Conservation (phyloP, 2,888 invertebrate genomes). For the Charanyca ferruginea region DNA sequence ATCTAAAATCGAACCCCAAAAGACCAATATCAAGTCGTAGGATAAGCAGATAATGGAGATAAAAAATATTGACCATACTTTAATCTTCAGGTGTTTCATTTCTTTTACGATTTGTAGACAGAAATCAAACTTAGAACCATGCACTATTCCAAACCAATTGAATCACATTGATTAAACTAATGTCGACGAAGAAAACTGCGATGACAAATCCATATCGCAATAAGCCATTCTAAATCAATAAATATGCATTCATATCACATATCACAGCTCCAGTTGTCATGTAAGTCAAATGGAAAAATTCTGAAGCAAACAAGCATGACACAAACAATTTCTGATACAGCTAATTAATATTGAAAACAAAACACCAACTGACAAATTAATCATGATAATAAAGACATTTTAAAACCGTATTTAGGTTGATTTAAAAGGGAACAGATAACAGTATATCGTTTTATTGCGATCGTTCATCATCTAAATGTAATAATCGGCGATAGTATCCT, state of each 20-base stretch:
- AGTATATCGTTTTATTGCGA: conserved; percentile 70
- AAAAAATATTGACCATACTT: background rate
- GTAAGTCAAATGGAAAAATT: conserved; percentile 57
- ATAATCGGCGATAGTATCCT: conserved; percentile 70
- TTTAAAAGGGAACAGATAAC: conserved; percentile 70
- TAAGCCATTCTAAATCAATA: conserved; percentile 33
- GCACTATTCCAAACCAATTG: background rate
- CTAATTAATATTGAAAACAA: conserved; percentile 62
- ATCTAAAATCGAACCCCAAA: background rate
- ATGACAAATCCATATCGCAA: conserved; percentile 18
- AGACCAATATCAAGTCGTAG: background rate
- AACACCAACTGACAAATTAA: conserved; percentile 65
- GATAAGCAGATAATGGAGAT: conserved; percentile 10
- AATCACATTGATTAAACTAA: conserved; percentile 7
- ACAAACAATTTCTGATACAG: conserved; percentile 44
- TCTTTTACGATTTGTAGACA: conserved; percentile 4
- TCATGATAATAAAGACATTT: conserved; percentile 70
- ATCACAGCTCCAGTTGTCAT: conserved; percentile 28
- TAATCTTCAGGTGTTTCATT: background rate
- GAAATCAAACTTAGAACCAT: background rate
- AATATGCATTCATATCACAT: conserved; percentile 41
- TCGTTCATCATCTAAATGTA: conserved; percentile 73
- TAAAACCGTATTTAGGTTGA: conserved; percentile 75
- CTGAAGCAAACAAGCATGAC: conserved; percentile 55
- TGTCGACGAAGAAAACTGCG: background rate